Evolutionary conservation across 2,888 invertebrate genomes (phyloP).

Genomic region (Hyposoter didymator): DNA sequence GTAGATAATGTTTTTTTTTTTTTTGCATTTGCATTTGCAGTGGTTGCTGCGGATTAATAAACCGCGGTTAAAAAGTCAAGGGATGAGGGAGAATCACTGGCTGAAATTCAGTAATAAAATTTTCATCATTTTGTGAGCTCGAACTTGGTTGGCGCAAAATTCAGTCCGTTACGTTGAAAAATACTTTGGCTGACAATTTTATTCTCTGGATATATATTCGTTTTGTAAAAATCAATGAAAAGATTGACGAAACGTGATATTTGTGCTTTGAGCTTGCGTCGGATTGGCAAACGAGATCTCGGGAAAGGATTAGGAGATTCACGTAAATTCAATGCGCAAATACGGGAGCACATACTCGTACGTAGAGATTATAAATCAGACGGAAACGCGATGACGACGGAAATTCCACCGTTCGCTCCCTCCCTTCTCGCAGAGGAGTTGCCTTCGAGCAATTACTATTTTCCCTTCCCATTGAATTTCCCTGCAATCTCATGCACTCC

Average conservation of each 20-base stretch:
- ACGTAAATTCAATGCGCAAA: constrained; percentile 6
- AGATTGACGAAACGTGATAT: neutral
- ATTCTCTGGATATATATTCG: constrained; percentile 1
- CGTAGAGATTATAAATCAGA: constrained; percentile 37
- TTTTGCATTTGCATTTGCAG: too few relatives aligned
- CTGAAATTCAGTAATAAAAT: neutral
- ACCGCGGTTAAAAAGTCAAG: neutral
- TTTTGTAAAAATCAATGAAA: neutral
- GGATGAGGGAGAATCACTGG: neutral
- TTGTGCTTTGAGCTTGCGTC: constrained; percentile 9
- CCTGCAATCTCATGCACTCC: constrained; percentile 50
- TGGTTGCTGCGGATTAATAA: neutral
- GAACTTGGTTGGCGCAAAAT: too few relatives aligned
- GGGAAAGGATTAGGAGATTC: constrained; percentile 26
- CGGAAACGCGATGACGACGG: constrained; percentile 42
- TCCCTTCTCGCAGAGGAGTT: neutral
- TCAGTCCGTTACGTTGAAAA: neutral
- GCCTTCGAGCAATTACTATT: constrained; percentile 53
- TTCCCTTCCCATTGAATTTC: constrained; percentile 47
- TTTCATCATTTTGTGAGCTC: neutral
- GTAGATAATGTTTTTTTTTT: too few relatives aligned
- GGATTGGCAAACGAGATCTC: constrained; percentile 32
- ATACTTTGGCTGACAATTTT: neutral
- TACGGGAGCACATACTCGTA: neutral
- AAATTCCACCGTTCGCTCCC: constrained; percentile 30